phyloP scores from a whole-genome alignment of 2,113 vertebrate genomes.

The Casuarius casuarius region DNA sequence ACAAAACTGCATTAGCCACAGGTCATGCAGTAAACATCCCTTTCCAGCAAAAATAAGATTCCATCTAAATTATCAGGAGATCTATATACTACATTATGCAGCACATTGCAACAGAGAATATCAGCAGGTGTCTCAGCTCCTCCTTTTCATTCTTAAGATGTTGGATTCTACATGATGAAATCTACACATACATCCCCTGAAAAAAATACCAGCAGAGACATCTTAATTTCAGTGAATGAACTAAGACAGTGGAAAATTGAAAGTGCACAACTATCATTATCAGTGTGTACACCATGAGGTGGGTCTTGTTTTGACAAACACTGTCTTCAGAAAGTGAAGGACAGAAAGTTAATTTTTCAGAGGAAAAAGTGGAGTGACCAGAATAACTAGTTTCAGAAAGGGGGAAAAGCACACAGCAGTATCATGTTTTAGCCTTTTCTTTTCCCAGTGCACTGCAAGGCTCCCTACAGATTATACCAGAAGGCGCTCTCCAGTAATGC shows the following conservation, averaged over 20 bases:
- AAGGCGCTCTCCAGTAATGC: not conserved
- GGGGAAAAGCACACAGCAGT: not conserved
- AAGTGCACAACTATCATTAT: not conserved
- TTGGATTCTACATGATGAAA: not conserved
- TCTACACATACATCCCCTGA: not conserved
- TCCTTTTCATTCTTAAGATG: not conserved
- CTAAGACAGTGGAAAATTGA: not conserved
- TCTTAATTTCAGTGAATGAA: not conserved
- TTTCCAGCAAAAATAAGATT: not conserved
- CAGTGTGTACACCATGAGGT: not conserved
- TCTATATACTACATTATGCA: fast-evolving
- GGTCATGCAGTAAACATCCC: not conserved
- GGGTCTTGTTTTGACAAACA: not conserved
- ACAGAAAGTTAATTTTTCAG: not conserved
- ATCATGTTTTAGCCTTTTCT: not conserved
- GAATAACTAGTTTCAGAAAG: not conserved
- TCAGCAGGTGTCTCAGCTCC: not conserved
- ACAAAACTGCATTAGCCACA: not conserved
- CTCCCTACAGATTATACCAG: not conserved
- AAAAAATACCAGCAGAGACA: not conserved
- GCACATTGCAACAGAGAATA: not conserved
- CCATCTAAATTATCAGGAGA: not conserved
- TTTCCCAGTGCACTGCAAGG: not conserved
- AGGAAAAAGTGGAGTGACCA: not conserved
- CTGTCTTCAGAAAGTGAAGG: not conserved